Conservation (phyloP, 2,888 invertebrate species). For the Drosophila gaucha region DNA sequence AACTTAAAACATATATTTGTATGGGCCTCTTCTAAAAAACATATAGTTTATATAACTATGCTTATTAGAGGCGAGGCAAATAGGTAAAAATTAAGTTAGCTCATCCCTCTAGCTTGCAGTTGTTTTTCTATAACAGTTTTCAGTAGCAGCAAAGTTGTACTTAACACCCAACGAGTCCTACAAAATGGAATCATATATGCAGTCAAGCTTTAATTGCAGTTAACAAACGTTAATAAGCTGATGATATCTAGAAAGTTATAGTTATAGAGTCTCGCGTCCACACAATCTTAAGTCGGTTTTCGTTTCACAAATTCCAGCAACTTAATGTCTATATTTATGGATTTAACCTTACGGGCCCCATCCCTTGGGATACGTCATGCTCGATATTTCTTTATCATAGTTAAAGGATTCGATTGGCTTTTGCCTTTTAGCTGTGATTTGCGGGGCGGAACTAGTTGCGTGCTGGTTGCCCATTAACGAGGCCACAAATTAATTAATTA, state of each 20-base stretch:
- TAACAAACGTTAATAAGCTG: background rate
- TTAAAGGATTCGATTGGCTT: conserved; percentile 59
- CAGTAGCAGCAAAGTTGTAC: too few species aligned
- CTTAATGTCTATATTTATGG: conserved; percentile 52
- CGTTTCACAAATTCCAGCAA: background rate
- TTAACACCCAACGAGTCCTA: too few species aligned
- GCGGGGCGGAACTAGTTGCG: conserved; percentile 49
- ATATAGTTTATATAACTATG: too few species aligned
- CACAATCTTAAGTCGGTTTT: conserved; percentile 1
- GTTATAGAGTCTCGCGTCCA: background rate
- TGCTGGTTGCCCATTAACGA: conserved; percentile 64
- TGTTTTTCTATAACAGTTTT: too few species aligned
- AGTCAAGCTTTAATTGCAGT: background rate
- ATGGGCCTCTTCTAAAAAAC: too few species aligned
- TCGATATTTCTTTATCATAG: conserved; percentile 16
- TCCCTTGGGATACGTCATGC: conserved; percentile 25
- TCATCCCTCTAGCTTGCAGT: too few species aligned
- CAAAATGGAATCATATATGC: background rate
- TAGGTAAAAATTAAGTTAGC: too few species aligned
- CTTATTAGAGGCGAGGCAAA: too few species aligned
- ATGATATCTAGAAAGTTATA: conserved; percentile 1
- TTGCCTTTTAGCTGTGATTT: conserved; percentile 46
- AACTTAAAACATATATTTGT: too few species aligned
- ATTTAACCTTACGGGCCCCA: conserved; percentile 6
- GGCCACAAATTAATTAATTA: conserved; percentile 76